Evolutionary conservation across 2,113 vertebrate species (phyloP), one percentile per base, ranked within the genome.

Genomic region (Carassius carassius): DNA sequence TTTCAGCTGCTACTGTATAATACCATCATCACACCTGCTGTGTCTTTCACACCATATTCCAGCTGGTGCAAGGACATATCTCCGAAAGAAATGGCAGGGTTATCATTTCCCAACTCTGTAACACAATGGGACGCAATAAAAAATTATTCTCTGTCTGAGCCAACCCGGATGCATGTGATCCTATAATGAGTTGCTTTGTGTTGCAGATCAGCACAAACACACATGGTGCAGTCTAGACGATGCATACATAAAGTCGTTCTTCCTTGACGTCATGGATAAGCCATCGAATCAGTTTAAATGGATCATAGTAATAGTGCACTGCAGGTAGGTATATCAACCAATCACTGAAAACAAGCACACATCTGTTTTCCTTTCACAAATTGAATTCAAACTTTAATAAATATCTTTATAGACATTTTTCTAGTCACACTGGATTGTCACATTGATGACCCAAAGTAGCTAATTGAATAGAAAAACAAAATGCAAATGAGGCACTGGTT

Each of bases 231-330:
- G 41, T 81, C 78, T 62, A 67, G n/a, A 51, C 35, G 65, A n/a
- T 19, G 63, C 85, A 83, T 73, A 81, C 86, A 81, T 65, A 83
- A 62, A 89, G 85, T 86, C 82, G 65, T 87, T 70, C 81, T 72
- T 85, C n/a, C 80, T 35, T 41, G 78, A 78, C 84, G 85, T 72
- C 11, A 80, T 70, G 84, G 85, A 83, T 89, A 90, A 88, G 89
- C 85, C 60, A 65, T 37, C 3, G 47, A 49, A 69, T 84, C 62
- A 17, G 19, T 78, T 29, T 77, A 60, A 67, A 67, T 51, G 17
- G 25, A 60, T 76, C 23, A 41, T 51, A 35, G 56, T 29, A 63
- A 58, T 29, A 29, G 16, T n/a, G 58, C 14, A 44, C 47, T 37
- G 16, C 25, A 41, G n/a, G 69, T 25, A 56, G 47, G 13, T 10